Evolutionary conservation across 2,888 invertebrate species (phyloP), one percentile per base, ranked within the genome.

Genomic region (Aphidoletes aphidimyza): DNA sequence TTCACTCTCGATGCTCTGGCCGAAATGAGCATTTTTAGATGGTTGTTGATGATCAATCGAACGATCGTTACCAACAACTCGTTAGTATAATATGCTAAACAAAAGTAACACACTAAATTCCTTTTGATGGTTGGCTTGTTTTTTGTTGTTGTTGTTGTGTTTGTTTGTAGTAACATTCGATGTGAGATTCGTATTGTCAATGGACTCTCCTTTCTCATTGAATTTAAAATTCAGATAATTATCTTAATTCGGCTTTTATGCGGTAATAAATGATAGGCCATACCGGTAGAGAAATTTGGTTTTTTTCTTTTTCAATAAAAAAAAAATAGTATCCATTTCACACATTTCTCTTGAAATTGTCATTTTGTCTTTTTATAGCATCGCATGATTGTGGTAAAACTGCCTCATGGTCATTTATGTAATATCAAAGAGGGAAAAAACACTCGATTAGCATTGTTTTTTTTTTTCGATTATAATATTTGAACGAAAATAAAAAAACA

Each of bases 201-300:
- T n/a, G n/a, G n/a, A n/a, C n/a, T n/a, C n/a, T n/a, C n/a, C n/a
- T n/a, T n/a, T n/a, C n/a, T n/a, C n/a, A n/a, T n/a, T n/a, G n/a
- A n/a, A n/a, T n/a, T n/a, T n/a, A n/a, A n/a, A 39, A 39, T 39
- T 39, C 39, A 39, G 6, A 39, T 39, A 69, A 69, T 69, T 47
- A 11, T 3, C 6, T 47, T 19, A 3, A 54, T 14, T 30, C 69
- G 69, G 30, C 69, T 30, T 69, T 69, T 69, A 30, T 30, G 69
- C 69, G 30, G 69, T 34, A 69, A 69, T 69, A 69, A 26, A 11
- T n/a, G n/a, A n/a, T n/a, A n/a, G n/a, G n/a, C n/a, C n/a, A n/a
- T n/a, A n/a, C n/a, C n/a, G n/a, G n/a, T n/a, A n/a, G n/a, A n/a
- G n/a, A n/a, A n/a, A n/a, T n/a, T n/a, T n/a, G n/a, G n/a, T n/a